Conservation (phyloP, 2,797 vertebrate genomes). For the Liparis tanakae region DNA sequence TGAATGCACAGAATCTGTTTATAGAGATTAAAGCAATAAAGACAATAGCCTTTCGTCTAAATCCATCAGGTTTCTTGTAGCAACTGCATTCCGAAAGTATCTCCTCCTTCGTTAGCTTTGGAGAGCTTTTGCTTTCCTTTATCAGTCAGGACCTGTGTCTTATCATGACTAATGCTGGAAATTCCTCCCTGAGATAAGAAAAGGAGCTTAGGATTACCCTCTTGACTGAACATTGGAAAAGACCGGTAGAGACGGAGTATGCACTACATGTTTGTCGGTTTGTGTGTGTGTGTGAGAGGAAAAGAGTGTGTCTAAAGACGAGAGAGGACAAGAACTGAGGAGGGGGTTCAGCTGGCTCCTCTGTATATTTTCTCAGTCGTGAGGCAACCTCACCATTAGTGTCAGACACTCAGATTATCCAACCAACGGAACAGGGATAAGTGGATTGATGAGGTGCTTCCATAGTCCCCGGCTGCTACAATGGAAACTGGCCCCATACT, state of each 20-base stretch:
- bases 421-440: conserved; percentile 83
- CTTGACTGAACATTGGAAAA: conserved; percentile 82
- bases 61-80: conserved; percentile 64
- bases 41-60: conserved; percentile 49
- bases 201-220: conserved; percentile 87
- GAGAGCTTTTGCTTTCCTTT: conserved; percentile 75
- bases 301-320: conserved; percentile 54
- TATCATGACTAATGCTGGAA: conserved; percentile 86
- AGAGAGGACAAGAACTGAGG: conserved; percentile 61
- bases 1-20: not conserved
- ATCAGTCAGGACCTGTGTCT: conserved; percentile 80
- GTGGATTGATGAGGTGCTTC: conserved; percentile 87
- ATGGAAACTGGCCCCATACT: conserved; percentile 69
- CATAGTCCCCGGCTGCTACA: conserved; percentile 76
- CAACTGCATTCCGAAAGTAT: conserved; percentile 77
- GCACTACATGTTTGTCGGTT: conserved; percentile 65
- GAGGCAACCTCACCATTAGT: conserved; percentile 85
- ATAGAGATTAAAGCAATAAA: conserved; percentile 18
- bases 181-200: conserved; percentile 86
- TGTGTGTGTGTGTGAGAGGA: conserved; percentile 27
- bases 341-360: conserved; percentile 74
- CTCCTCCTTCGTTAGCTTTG: conserved; percentile 80
- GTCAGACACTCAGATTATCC: conserved; percentile 86
- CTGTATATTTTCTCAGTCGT: conserved; percentile 83
- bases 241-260: conserved; percentile 62